Evolutionary conservation across 2,113 vertebrate species (phyloP).

Genomic region (Calidris pygmaea): DNA sequence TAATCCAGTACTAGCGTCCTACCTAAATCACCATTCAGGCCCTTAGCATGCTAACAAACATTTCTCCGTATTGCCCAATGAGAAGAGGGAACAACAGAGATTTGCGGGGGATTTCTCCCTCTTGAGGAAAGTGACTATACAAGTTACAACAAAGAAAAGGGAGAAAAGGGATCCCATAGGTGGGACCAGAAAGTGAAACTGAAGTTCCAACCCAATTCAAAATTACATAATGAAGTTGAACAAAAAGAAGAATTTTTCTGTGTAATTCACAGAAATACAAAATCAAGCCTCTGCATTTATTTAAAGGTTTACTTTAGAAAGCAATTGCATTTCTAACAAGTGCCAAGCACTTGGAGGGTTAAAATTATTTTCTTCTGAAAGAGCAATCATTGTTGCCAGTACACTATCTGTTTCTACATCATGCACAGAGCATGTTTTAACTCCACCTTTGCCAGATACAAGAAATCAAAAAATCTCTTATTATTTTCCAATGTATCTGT

Average conservation of each 20-base stretch:
- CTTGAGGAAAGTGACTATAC: background rate
- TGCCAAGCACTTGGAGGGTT: background rate
- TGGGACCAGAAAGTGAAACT: background rate
- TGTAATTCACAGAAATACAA: background rate
- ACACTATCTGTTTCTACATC: background rate
- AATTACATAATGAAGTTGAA: background rate
- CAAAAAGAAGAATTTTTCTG: background rate
- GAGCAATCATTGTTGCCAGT: background rate
- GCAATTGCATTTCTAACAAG: background rate
- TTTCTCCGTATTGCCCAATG: fast-evolving
- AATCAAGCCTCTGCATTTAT: background rate
- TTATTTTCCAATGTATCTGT: background rate
- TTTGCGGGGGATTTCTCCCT: background rate
- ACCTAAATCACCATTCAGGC: background rate
- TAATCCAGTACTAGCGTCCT: background rate
- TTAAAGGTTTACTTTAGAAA: background rate
- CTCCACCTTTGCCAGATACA: background rate
- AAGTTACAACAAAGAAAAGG: background rate
- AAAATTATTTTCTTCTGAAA: background rate
- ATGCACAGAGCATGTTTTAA: background rate
- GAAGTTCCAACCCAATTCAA: background rate
- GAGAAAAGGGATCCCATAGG: background rate
- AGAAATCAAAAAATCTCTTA: background rate
- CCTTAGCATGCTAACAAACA: background rate
- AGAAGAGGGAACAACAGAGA: background rate